Evolutionary conservation across 2,797 vertebrate genomes (phyloP).

Genomic region (Melanotaenia boesemani): DNA sequence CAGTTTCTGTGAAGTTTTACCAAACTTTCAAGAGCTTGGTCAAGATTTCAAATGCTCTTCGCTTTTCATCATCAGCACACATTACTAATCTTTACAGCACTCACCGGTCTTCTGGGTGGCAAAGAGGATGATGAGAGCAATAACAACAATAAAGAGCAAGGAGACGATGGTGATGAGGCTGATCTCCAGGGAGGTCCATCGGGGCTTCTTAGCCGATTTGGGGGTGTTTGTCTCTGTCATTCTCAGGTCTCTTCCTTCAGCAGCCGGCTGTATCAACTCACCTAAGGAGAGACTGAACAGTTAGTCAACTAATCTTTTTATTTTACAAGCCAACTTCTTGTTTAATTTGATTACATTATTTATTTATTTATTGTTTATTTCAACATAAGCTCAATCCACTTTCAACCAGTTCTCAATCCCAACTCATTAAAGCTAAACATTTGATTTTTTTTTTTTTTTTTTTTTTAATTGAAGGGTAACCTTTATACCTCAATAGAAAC

Average conservation of each 20-base stretch:
- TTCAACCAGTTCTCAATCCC: neutral
- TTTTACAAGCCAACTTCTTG: conserved; percentile 1
- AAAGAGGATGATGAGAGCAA: conserved; percentile 90
- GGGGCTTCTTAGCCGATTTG: conserved; percentile 88
- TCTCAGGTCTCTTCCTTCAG: conserved; percentile 91
- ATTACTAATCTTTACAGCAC: conserved; percentile 38
- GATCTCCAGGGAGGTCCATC: conserved; percentile 91
- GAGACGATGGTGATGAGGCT: conserved; percentile 87
- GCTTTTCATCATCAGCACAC: neutral
- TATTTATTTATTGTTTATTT: neutral
- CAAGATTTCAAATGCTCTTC: conserved; percentile 8
- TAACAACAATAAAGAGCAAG: conserved; percentile 87
- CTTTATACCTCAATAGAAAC: neutral
- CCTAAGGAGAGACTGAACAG: conserved; percentile 69
- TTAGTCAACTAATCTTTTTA: neutral
- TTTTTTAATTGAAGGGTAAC: neutral
- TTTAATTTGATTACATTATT: neutral
- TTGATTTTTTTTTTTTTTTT: neutral
- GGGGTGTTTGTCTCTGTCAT: conserved; percentile 91
- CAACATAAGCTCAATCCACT: neutral
- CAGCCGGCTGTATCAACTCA: conserved; percentile 89
- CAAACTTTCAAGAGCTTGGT: neutral
- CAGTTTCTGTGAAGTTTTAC: conserved; percentile 1
- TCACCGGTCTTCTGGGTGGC: conserved; percentile 88
- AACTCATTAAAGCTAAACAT: neutral